Evolutionary conservation across 2,888 invertebrate genomes (phyloP).

Genomic region (Pammene aurita): DNA sequence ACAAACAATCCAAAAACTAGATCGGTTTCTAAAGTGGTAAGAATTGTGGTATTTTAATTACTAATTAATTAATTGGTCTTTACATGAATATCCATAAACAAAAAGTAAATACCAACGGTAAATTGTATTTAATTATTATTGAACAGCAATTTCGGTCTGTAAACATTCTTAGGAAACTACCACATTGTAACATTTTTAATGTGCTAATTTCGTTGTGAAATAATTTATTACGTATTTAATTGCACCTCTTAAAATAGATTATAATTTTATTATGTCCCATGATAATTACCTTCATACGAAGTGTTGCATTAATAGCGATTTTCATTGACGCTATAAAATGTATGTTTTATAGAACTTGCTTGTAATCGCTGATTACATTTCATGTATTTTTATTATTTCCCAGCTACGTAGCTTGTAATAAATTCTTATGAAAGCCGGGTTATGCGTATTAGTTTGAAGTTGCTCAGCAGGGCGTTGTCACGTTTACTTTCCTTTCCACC

Average conservation of each 20-base stretch:
- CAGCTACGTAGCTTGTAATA: background rate
- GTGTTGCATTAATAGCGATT: conserved; percentile 16
- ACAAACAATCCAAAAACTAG: conserved; percentile 27
- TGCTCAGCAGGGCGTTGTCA: background rate
- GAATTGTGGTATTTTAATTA: too few relatives aligned
- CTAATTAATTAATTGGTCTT: too few relatives aligned
- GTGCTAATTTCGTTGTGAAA: background rate
- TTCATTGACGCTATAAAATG: conserved; percentile 10
- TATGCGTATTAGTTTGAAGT: background rate
- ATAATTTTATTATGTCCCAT: background rate
- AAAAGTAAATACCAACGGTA: too few relatives aligned
- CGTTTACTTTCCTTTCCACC: conserved; percentile 4
- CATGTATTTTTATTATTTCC: background rate
- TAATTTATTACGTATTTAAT: background rate
- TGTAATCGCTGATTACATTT: conserved; percentile 1
- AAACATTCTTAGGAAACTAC: background rate
- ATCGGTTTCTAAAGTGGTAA: background rate
- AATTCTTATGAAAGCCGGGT: background rate
- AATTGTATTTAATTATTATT: background rate
- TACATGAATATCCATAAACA: too few relatives aligned
- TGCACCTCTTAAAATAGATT: conserved; percentile 1
- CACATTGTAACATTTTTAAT: background rate
- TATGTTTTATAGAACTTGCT: conserved; percentile 6
- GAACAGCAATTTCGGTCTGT: background rate
- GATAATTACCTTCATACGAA: background rate